These are phyloP conservation scores for Dendroctonus ponderosae DNA, from an alignment of 1,140 invertebrate genomes.

Conservation along the genomic window DNA sequence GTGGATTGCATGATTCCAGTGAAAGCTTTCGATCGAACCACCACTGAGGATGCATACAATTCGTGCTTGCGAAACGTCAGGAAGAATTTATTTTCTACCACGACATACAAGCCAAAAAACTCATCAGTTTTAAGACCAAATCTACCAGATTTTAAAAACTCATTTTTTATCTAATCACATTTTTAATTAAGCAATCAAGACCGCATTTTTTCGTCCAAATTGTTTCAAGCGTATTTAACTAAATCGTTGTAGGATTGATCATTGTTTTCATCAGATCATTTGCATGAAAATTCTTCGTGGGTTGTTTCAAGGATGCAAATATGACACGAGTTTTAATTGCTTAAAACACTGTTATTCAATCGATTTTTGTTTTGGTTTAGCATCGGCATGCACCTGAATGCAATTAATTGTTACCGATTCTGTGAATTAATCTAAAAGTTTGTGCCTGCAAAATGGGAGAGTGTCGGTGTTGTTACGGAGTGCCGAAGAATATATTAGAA, in stretches of 20 bases:
- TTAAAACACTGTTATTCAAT: conserved; percentile 4
- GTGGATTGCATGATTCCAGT: no score
- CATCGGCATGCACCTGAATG: neutral
- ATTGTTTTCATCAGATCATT: conserved; percentile 7
- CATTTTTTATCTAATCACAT: no score
- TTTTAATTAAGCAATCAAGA: no score
- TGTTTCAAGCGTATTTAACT: neutral
- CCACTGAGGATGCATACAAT: no score
- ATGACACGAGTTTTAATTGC: conserved; percentile 14
- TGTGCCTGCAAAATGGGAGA: conserved; percentile 6
- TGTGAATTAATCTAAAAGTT: neutral
- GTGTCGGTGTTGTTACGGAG: conserved; percentile 9
- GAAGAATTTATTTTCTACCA: no score
- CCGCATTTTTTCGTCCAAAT: no score
- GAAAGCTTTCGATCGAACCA: no score
- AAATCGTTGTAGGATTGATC: neutral
- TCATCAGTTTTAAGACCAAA: no score
- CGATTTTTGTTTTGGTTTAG: neutral
- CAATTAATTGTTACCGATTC: neutral
- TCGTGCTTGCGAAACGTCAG: no score
- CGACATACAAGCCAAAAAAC: no score
- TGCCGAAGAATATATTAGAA: conserved; percentile 19
- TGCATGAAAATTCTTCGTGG: conserved; percentile 21
- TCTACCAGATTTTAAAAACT: no score
- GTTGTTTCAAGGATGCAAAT: conserved; percentile 17